Percentiles rank a stretch among this genome's conserved stretches.
Evolutionary conservation across 2,113 vertebrate genomes (phyloP).

Genomic region (Actinemys pallida): DNA sequence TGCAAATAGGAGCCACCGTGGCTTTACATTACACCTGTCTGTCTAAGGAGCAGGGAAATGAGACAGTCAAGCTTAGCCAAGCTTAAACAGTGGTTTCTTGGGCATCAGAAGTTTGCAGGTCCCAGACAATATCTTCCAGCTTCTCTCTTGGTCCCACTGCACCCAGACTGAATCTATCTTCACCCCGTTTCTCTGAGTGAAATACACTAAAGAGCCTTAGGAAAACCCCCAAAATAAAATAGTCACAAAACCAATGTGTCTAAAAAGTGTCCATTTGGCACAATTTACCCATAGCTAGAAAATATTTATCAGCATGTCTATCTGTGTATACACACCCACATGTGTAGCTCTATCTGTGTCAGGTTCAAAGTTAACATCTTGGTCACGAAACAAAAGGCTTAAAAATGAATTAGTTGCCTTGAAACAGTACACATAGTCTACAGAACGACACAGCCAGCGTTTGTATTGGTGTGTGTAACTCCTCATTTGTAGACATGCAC

Average conservation of each 20-base stretch:
- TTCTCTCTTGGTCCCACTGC: not conserved
- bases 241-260: not conserved
- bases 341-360: not conserved
- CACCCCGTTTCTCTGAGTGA: not conserved
- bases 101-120: not conserved
- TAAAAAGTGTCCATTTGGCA: not conserved
- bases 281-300: not conserved
- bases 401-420: not conserved
- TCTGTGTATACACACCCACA: too few relatives aligned
- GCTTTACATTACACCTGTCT: not conserved
- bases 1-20: not conserved
- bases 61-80: not conserved
- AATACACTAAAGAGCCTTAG: not conserved
- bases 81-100: not conserved
- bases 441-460: not conserved
- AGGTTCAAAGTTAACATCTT: not conserved
- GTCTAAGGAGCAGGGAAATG: not conserved
- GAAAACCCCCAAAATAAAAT: not conserved
- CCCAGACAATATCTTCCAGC: not conserved
- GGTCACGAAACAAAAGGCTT: not conserved
- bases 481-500: not conserved
- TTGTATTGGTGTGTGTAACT: not conserved
- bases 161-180: not conserved
- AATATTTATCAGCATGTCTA: not conserved
- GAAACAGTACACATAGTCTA: not conserved